Evolutionary conservation across 1,140 invertebrate species (phyloP).

Genomic region (Paracyclopina nana): DNA sequence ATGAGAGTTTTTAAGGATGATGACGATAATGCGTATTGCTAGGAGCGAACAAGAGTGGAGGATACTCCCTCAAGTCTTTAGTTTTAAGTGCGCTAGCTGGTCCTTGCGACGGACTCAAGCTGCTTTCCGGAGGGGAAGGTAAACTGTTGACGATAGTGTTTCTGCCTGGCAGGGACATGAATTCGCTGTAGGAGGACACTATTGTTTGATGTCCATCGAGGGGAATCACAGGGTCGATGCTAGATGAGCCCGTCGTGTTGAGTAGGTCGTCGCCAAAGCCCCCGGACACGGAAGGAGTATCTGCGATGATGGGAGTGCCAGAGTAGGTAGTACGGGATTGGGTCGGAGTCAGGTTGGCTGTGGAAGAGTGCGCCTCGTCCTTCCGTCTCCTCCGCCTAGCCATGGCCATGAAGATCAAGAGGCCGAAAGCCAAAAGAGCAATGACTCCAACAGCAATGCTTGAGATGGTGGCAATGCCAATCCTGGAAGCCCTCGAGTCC

Average conservation of each 20-base stretch:
- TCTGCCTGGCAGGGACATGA: not conserved
- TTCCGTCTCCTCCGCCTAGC: not conserved
- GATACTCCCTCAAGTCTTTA: too few species aligned
- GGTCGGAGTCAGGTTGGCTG: not conserved
- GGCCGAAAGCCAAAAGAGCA: not conserved
- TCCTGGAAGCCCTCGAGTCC: not conserved
- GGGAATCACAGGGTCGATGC: not conserved
- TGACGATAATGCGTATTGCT: too few species aligned
- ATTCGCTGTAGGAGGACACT: constrained; percentile 12
- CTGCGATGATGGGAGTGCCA: not conserved
- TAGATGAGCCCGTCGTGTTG: not conserved
- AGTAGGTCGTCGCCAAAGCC: not conserved
- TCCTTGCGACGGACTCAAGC: too few species aligned
- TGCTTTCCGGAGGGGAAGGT: too few species aligned
- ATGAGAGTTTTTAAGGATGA: too few species aligned
- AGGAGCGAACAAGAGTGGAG: too few species aligned
- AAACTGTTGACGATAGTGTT: not conserved
- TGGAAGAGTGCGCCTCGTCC: not conserved
- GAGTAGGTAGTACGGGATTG: constrained; percentile 9
- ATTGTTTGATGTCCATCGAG: constrained; percentile 14
- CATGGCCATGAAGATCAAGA: constrained; percentile 1
- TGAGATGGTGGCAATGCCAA: constrained; percentile 4
- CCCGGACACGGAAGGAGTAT: not conserved
- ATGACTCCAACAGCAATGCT: not conserved
- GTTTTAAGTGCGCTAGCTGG: too few species aligned